Evolutionary conservation across 2,888 invertebrate genomes (phyloP).

Genomic region (Elaeidobius kamerunicus): DNA sequence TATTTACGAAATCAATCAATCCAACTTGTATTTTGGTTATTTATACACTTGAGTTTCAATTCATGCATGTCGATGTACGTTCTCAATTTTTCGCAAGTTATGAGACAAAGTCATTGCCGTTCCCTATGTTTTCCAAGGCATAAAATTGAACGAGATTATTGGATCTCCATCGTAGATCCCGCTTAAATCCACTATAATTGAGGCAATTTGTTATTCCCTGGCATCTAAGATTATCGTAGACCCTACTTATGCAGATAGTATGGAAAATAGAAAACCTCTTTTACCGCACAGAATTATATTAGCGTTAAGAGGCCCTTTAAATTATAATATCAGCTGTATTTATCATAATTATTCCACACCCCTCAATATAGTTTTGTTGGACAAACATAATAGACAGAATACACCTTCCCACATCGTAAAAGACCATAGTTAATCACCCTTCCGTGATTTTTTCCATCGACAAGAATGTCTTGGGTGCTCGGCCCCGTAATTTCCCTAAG

Average conservation of each 20-base stretch:
- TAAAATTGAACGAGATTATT: constrained; percentile 16
- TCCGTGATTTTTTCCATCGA: constrained; percentile 17
- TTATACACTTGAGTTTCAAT: background rate
- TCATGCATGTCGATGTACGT: too few relatives aligned
- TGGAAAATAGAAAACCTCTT: constrained; percentile 17
- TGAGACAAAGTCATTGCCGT: too few relatives aligned
- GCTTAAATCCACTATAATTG: constrained; percentile 27
- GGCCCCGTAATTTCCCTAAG: constrained; percentile 18
- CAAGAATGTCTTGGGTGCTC: constrained; percentile 10
- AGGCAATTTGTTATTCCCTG: constrained; percentile 25
- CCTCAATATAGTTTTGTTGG: too few relatives aligned
- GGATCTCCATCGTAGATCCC: constrained; percentile 16
- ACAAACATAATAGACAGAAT: too few relatives aligned
- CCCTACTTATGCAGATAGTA: constrained; percentile 19
- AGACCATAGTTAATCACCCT: too few relatives aligned
- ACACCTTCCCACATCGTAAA: too few relatives aligned
- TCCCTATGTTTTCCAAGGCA: constrained; percentile 10
- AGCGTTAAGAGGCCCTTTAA: too few relatives aligned
- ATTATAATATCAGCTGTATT: too few relatives aligned
- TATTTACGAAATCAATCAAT: background rate
- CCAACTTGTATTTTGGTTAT: background rate
- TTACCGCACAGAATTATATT: constrained; percentile 1
- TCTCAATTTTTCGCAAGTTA: too few relatives aligned
- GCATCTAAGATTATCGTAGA: constrained; percentile 20
- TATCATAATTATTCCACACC: too few relatives aligned